Percentiles rank a stretch among this genome's conserved stretches.
These are phyloP conservation scores for Sanderia malayensis DNA, from an alignment of 30 jellyfish, hydroid and myxozoan genomes.

Conservation along the genomic window DNA sequence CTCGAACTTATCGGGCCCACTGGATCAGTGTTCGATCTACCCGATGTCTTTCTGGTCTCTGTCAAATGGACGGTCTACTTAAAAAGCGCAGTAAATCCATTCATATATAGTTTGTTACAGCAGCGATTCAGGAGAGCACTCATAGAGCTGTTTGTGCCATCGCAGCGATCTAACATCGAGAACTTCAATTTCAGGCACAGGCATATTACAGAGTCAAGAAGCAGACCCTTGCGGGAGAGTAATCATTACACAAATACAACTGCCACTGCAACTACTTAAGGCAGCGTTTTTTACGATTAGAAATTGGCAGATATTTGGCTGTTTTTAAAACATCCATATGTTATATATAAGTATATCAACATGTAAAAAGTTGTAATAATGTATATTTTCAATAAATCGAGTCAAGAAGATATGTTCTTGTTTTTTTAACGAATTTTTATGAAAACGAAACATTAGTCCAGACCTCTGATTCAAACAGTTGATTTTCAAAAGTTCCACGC, in stretches of 20 bases:
- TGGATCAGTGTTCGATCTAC: conserved; percentile 21
- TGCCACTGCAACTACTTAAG: neutral
- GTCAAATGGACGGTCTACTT: conserved; percentile 75
- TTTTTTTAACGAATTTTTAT: no score
- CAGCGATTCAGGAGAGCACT: conserved; percentile 74
- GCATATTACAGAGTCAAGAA: conserved; percentile 31
- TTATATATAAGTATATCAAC: no score
- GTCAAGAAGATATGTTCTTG: no score
- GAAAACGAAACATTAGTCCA: no score
- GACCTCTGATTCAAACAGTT: no score
- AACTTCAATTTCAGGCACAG: conserved; percentile 1
- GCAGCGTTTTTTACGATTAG: no score
- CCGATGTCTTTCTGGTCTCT: conserved; percentile 43
- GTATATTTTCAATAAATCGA: no score
- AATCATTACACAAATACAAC: conserved; percentile 6
- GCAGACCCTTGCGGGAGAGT: conserved; percentile 29
- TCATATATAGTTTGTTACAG: conserved; percentile 69
- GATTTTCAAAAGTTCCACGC: no score
- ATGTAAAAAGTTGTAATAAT: no score
- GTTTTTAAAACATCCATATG: no score
- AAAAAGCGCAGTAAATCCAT: conserved; percentile 79
- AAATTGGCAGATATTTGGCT: no score
- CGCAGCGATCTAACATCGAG: conserved; percentile 14
- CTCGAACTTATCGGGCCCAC: conserved; percentile 39
- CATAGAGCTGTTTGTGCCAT: conserved; percentile 27